phyloP scores from a whole-genome alignment of 2,113 vertebrate genomes.

The Zapus hudsonius region DNA sequence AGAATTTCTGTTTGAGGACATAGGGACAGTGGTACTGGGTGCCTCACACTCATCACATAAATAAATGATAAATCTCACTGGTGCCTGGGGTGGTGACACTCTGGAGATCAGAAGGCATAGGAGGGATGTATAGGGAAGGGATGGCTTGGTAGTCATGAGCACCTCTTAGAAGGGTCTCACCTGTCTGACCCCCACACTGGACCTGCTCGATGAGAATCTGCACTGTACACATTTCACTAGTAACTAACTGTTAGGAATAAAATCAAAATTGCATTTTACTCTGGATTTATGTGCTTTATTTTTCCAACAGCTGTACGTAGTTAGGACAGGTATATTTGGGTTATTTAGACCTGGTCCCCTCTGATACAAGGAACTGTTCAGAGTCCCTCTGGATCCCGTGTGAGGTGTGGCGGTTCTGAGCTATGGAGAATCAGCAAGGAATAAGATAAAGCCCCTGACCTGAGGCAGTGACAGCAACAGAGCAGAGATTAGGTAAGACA shows the following conservation, averaged over 20 bases:
- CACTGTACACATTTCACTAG: not conserved
- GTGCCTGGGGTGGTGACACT: not conserved
- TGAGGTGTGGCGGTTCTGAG: not conserved
- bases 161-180: not conserved
- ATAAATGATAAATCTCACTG: not conserved
- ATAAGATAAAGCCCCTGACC: not conserved
- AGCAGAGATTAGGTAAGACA: accelerated
- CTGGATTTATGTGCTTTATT: not conserved
- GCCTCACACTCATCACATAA: not conserved
- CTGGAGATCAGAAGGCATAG: not conserved
- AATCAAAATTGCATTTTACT: not conserved
- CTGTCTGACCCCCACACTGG: no score
- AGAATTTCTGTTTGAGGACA: not conserved
- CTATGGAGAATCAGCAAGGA: not conserved
- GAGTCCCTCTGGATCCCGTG: not conserved
- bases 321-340: not conserved
- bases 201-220: not conserved
- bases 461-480: not conserved
- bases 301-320: not conserved
- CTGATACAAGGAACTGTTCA: no score
- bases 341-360: not conserved
- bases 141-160: no score
- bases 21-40: not conserved
- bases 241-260: not conserved
- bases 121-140: not conserved